These are phyloP conservation scores for Carcharodon carcharias DNA, from an alignment of 2,797 vertebrate genomes.

Conservation along the genomic window DNA sequence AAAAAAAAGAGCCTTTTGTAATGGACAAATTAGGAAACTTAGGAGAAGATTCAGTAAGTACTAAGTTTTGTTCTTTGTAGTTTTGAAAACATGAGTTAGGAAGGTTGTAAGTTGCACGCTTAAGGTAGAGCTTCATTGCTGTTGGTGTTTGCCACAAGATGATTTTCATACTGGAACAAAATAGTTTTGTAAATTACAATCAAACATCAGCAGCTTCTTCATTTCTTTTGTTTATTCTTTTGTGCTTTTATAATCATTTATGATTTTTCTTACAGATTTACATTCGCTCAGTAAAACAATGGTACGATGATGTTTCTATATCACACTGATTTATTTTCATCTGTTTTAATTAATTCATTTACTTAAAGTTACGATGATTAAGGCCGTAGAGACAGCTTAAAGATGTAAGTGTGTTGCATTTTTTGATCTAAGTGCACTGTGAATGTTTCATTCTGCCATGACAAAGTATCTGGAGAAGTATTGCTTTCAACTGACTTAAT, in stretches of 20 bases:
- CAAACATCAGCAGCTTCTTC: not conserved
- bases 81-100: not conserved
- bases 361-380: not conserved
- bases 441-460: not conserved
- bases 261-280: not conserved
- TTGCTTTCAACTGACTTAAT: slow-evolving; percentile 8
- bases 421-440: slow-evolving; percentile 28
- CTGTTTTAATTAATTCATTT: not conserved
- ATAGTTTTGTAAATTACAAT: slow-evolving; percentile 2
- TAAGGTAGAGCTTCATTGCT: not conserved
- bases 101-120: not conserved
- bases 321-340: not conserved
- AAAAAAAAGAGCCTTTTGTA: not conserved
- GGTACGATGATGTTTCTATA: not conserved
- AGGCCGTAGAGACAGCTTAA: not conserved
- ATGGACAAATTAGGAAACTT: slow-evolving; percentile 1
- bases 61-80: slow-evolving; percentile 8
- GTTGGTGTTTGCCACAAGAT: not conserved
- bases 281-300: not conserved
- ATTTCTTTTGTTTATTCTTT: not conserved
- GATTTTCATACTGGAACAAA: not conserved
- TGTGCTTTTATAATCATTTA: slow-evolving; percentile 19
- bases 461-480: slow-evolving; percentile 6
- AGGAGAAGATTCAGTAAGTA: not conserved
- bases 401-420: not conserved